Base-by-base conservation (phyloP, 1,140 invertebrate species). In the Drosophila triauraria region DNA sequence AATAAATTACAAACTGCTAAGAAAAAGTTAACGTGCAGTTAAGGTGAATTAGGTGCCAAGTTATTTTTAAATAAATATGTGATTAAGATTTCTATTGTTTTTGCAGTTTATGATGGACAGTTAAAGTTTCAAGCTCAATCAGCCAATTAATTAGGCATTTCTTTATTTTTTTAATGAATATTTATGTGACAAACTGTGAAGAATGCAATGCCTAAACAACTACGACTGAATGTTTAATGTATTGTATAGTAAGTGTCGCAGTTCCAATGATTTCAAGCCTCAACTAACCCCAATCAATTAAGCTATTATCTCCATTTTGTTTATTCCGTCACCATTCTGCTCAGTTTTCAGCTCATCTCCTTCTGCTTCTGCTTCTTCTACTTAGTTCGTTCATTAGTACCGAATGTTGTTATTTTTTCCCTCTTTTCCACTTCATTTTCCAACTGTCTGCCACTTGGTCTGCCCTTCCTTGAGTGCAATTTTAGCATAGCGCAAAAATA, bases 381-480 rank as follows among this genome's bases (percentile, higher is more conserved):
- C 50, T 70, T 48, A 58, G 32, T 43, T 70, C 51, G 44, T 70
- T 57, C 35, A 71, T 70, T 71, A 58, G 15, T 15, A 70, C 42
- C 20, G 10, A 47, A 47, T 48, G 43, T 20, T 42, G 68, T 58
- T 71, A 48, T 20, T 58, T 69, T 56, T 17, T 32, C 44, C 25
- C 47, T 25, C 17, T 43, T 58, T 70, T 70, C 32, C 63, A 53
- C 62, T 54, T 35, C 20, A 67, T 54, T 65, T 44, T 51, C 67
- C 67, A 27, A 35, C 62, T 56, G 43, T 58, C 43, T 70, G 68
- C 63, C 67, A 46, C 40, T 70, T 47, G 59, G 58, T 46, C 63
- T 47, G 59, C 23, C 32, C 17, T 47, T 23, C 30, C 30, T 56
- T n/a, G 15, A 71, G 38, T 71, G 69, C 53, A 71, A 38, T 32